Conservation (phyloP, 35 echinoderm and acorn worm genomes). For the Ptychodera flava region DNA sequence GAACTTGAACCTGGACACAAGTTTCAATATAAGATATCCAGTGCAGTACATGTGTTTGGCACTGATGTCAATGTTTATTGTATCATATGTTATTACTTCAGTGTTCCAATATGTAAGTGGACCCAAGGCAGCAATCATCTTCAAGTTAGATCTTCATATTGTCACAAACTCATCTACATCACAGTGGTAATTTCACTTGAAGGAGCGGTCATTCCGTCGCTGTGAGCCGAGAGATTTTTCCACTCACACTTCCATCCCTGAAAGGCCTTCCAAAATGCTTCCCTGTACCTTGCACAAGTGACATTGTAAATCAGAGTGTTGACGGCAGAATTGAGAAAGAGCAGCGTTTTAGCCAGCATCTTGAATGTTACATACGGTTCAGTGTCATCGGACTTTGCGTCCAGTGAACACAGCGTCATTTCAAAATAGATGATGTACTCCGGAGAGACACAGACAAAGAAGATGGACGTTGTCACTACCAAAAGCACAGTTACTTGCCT, state of each 20-base stretch:
- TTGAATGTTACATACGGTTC: not conserved
- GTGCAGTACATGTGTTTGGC: too few species aligned
- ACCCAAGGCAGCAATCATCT: too few species aligned
- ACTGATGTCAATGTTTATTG: too few species aligned
- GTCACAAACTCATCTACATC: too few species aligned
- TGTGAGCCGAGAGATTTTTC: not conserved
- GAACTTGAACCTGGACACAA: too few species aligned
- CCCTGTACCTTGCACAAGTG: not conserved
- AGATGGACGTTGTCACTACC: not conserved
- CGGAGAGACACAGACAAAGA: not conserved
- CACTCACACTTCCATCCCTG: not conserved
- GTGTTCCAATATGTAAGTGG: too few species aligned
- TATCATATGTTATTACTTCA: too few species aligned
- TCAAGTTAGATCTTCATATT: too few species aligned
- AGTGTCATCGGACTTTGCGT: not conserved
- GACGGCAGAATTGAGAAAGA: not conserved
- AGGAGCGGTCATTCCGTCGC: not conserved
- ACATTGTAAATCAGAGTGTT: not conserved
- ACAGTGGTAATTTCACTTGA: not conserved
- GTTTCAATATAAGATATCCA: too few species aligned
- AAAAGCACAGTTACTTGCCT: not conserved
- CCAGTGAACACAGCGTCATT: not conserved
- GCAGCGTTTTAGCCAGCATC: not conserved
- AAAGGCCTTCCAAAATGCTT: not conserved
- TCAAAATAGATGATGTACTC: not conserved